These are phyloP conservation scores for Nysson spinosus DNA, from an alignment of 2,888 invertebrate genomes.

Conservation along the genomic window DNA sequence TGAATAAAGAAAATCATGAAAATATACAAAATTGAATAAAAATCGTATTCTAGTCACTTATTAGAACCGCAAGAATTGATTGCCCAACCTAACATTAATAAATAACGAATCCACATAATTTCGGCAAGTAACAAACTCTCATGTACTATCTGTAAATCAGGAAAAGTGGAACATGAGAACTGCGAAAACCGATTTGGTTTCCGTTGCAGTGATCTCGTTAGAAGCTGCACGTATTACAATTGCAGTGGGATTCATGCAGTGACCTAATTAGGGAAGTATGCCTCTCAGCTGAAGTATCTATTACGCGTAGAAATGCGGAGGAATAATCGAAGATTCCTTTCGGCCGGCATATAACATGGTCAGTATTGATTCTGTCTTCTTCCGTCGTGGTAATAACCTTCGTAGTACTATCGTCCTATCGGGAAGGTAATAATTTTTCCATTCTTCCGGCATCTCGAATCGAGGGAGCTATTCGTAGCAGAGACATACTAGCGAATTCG, in stretches of 20 bases:
- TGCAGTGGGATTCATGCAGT: conserved; percentile 24
- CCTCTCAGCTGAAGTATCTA: conserved; percentile 35
- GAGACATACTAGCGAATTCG: conserved; percentile 12
- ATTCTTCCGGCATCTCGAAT: conserved; percentile 51
- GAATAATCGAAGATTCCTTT: conserved; percentile 63
- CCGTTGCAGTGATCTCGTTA: no score
- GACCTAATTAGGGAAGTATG: conserved; percentile 43
- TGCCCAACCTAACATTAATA: no score
- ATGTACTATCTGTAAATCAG: no score
- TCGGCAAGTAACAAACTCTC: no score
- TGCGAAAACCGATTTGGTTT: no score
- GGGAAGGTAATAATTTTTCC: conserved; percentile 63
- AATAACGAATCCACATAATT: no score
- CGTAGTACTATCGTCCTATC: conserved; percentile 49
- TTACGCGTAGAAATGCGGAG: conserved; percentile 23
- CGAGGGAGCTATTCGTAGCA: conserved; percentile 21
- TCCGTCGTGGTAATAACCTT: conserved; percentile 64
- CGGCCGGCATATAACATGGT: conserved; percentile 59
- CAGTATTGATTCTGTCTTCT: conserved; percentile 62
- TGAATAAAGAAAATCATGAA: no score
- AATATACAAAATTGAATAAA: no score
- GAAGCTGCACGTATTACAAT: no score
- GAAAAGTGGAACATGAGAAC: no score
- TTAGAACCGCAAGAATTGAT: no score
- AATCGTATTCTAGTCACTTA: no score